phyloP scores from a whole-genome alignment of 2,888 invertebrate species.

The Epinotia demarniana region DNA sequence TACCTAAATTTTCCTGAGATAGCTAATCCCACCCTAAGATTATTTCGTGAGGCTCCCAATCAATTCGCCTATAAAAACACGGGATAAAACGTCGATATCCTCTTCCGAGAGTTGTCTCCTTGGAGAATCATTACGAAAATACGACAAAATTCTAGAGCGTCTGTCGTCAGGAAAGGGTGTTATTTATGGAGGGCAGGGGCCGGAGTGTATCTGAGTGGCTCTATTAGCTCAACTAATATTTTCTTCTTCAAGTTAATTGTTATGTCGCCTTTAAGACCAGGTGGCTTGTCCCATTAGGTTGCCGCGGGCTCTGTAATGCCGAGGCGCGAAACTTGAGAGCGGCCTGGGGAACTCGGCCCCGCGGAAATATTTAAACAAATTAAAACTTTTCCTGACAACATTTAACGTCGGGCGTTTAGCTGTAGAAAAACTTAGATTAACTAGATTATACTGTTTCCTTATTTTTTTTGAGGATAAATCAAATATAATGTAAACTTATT shows the following conservation, averaged over 20 bases:
- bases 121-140: constrained; percentile 78
- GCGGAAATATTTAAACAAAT: constrained; percentile 83
- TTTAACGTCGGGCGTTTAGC: constrained; percentile 64
- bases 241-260: constrained; percentile 82
- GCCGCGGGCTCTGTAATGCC: constrained; percentile 72
- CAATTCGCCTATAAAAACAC: constrained; percentile 78
- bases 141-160: constrained; percentile 76
- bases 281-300: constrained; percentile 80
- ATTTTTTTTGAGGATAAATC: constrained; percentile 51
- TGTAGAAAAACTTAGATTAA: not conserved
- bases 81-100: constrained; percentile 56
- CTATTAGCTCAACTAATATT: constrained; percentile 83
- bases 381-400: constrained; percentile 79
- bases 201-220: constrained; percentile 77
- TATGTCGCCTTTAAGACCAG: constrained; percentile 82
- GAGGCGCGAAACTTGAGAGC: constrained; percentile 73
- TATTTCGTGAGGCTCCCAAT: constrained; percentile 75
- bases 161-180: constrained; percentile 73
- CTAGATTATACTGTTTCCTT: constrained; percentile 67
- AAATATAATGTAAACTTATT: not conserved
- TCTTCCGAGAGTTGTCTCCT: constrained; percentile 66
- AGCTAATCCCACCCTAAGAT: constrained; percentile 76
- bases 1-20: constrained; percentile 66
- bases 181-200: constrained; percentile 78
- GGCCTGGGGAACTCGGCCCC: constrained; percentile 65